Evolutionary conservation across 1,140 invertebrate genomes (phyloP).

Genomic region (Homalodisca vitripennis): DNA sequence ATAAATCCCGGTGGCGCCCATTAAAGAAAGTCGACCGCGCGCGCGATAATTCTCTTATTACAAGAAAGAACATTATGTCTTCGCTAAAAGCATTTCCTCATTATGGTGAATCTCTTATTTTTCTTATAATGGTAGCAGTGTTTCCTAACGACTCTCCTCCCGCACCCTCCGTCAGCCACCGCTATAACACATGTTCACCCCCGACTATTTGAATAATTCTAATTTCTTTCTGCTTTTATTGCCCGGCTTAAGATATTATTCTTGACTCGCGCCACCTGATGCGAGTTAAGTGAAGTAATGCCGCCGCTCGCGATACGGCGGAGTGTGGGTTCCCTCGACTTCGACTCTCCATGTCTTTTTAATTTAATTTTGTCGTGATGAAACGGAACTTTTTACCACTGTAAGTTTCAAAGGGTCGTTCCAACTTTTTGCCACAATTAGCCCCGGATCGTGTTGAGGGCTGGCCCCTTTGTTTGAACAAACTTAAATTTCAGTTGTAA

Average conservation of each 20-base stretch:
- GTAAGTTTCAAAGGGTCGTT: slow-evolving; percentile 20
- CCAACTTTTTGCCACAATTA: slow-evolving; percentile 16
- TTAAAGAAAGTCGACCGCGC: slow-evolving; percentile 9
- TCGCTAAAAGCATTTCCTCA: slow-evolving; percentile 35
- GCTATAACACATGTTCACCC: slow-evolving; percentile 8
- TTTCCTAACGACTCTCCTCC: slow-evolving; percentile 13
- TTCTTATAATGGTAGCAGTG: slow-evolving; percentile 8
- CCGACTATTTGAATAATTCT: slow-evolving; percentile 23
- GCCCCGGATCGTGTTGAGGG: not conserved
- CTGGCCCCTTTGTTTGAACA: not conserved
- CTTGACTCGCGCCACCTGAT: slow-evolving; percentile 23
- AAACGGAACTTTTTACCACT: slow-evolving; percentile 19
- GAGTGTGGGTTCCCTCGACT: too few species aligned
- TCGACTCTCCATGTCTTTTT: slow-evolving; percentile 2
- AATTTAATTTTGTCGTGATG: slow-evolving; percentile 13
- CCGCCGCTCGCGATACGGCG: not conserved
- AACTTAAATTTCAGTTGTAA: not conserved
- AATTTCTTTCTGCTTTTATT: slow-evolving; percentile 24
- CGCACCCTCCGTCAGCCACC: too few species aligned
- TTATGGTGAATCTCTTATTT: slow-evolving; percentile 29
- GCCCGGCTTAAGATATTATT: slow-evolving; percentile 24
- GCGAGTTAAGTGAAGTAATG: not conserved
- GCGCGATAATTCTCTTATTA: slow-evolving; percentile 26
- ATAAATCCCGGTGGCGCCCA: slow-evolving; percentile 9
- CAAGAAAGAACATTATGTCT: slow-evolving; percentile 17